These are phyloP conservation scores for Struthio camelus DNA, from an alignment of 2,113 vertebrate genomes.

Conservation along the genomic window DNA sequence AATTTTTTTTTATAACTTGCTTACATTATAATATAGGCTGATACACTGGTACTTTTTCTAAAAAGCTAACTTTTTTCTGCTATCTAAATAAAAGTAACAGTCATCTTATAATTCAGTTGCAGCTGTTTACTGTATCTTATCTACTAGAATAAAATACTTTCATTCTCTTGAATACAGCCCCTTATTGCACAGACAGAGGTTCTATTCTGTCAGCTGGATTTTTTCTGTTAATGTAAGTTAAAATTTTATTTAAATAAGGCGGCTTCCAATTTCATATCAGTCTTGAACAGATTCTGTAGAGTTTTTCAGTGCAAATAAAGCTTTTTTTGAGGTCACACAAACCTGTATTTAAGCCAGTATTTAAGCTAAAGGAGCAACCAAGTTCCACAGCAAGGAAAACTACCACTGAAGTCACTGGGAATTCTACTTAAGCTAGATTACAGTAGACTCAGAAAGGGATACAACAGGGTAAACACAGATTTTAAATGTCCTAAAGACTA, in stretches of 20 bases:
- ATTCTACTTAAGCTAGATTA: not conserved
- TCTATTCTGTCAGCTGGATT: not conserved
- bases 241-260: not conserved
- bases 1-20: not conserved
- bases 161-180: not conserved
- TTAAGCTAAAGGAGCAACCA: not conserved
- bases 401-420: not conserved
- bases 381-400: rapidly evolving
- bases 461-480: not conserved
- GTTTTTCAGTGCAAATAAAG: not conserved
- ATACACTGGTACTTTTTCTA: not conserved
- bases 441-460: not conserved
- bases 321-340: not conserved
- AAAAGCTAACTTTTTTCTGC: not conserved
- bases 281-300: not conserved
- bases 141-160: not conserved
- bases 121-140: not conserved
- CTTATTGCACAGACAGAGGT: not conserved
- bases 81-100: not conserved
- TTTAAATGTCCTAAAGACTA: not conserved
- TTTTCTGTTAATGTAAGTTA: not conserved
- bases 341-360: not conserved
- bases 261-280: not conserved
- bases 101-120: not conserved
- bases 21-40: not conserved